phyloP scores from a whole-genome alignment of 1,140 invertebrate genomes.

The Hyphantria cunea region DNA sequence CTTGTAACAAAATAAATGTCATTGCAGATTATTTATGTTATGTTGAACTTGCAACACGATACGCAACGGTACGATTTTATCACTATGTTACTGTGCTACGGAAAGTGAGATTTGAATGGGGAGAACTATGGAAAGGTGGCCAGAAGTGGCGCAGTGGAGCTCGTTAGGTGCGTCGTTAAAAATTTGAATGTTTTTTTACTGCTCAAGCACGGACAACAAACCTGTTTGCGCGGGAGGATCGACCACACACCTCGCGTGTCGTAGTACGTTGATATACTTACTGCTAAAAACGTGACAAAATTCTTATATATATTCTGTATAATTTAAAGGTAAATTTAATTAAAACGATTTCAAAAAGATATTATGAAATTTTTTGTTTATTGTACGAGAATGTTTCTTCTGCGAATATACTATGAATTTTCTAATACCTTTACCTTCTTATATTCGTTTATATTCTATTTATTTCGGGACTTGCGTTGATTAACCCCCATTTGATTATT shows the following conservation, averaged over 20 bases:
- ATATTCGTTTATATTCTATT: too few relatives aligned
- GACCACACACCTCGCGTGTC: constrained; percentile 63
- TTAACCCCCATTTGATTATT: too few relatives aligned
- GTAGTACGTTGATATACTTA: constrained; percentile 8
- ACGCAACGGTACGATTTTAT: constrained; percentile 50
- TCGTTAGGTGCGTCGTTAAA: constrained; percentile 59
- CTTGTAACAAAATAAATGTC: constrained; percentile 51
- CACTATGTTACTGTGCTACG: constrained; percentile 56
- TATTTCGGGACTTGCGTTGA: too few relatives aligned
- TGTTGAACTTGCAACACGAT: constrained; percentile 44
- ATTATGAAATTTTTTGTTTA: too few relatives aligned
- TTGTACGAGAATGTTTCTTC: too few relatives aligned
- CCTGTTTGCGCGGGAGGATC: constrained; percentile 48
- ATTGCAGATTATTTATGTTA: constrained; percentile 44
- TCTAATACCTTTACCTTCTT: too few relatives aligned
- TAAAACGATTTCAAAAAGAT: too few relatives aligned
- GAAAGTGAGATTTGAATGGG: constrained; percentile 66
- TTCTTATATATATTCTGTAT: not conserved
- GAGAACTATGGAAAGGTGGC: constrained; percentile 45
- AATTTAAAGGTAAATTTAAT: too few relatives aligned
- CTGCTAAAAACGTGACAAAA: not conserved
- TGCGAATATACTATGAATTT: too few relatives aligned
- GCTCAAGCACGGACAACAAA: constrained; percentile 45
- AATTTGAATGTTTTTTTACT: constrained; percentile 68
- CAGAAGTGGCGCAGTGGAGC: constrained; percentile 31